Conservation (phyloP, 2,797 vertebrate species). For the Crenuchus spilurus region DNA sequence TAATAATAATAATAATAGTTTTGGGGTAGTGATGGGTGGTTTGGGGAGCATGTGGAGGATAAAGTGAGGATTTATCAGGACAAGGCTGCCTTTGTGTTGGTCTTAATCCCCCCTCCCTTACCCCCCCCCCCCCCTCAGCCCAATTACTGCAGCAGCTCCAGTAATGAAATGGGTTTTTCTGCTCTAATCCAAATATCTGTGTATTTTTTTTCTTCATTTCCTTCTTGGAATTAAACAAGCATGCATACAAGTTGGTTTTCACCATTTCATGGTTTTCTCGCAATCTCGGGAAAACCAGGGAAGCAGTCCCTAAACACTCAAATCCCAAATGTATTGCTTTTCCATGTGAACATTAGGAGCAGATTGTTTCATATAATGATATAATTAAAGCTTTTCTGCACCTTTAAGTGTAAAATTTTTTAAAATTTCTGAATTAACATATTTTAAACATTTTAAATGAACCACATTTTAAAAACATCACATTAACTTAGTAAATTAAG, state of each 20-base stretch:
- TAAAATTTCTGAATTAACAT: too few relatives aligned
- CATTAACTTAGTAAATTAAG: too few relatives aligned
- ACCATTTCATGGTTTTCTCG: too few relatives aligned
- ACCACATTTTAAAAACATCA: too few relatives aligned
- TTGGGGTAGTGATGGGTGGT: constrained; percentile 44
- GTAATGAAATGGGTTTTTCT: constrained; percentile 49
- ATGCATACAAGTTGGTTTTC: background rate
- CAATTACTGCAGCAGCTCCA: constrained; percentile 67
- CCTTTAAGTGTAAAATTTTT: too few relatives aligned
- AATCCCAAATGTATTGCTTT: too few relatives aligned
- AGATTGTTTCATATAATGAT: too few relatives aligned
- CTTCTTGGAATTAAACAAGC: background rate
- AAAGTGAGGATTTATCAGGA: constrained; percentile 77
- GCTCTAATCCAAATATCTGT: background rate
- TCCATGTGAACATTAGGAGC: too few relatives aligned
- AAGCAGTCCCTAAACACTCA: too few relatives aligned
- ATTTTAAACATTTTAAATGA: too few relatives aligned
- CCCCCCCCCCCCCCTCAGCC: constrained; percentile 43
- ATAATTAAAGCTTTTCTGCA: too few relatives aligned
- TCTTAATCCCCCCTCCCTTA: constrained; percentile 71
- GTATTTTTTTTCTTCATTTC: background rate
- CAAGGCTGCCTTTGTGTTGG: constrained; percentile 75
- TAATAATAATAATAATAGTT: constrained; percentile 46
- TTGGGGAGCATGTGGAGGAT: constrained; percentile 72
- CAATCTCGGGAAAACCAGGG: too few relatives aligned